Percentiles rank a stretch among this genome's conserved stretches.
Evolutionary conservation across 2,888 invertebrate species (phyloP).

Genomic region (Stenoptilia bipunctidactyla): DNA sequence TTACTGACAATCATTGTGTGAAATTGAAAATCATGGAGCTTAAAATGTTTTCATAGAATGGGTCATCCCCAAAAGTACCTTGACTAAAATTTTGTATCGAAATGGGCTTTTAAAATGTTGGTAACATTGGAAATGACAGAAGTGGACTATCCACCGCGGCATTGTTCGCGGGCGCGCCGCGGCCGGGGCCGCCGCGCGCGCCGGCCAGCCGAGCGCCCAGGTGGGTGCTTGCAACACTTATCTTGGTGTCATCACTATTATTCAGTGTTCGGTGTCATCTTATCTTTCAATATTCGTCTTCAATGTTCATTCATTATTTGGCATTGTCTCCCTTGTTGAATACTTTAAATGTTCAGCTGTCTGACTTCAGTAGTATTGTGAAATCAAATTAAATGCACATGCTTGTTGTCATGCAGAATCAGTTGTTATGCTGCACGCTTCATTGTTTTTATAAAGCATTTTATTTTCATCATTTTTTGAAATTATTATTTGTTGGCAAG

Average conservation of each 20-base stretch:
- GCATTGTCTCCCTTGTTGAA: conserved; percentile 19
- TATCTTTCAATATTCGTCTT: conserved; percentile 20
- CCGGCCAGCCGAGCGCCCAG: conserved; percentile 62
- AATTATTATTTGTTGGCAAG: no score
- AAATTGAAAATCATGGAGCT: not conserved
- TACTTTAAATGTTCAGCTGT: not conserved
- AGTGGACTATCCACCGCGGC: conserved; percentile 86
- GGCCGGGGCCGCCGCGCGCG: conserved; percentile 63
- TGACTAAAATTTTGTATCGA: no score
- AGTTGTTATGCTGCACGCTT: conserved; percentile 2
- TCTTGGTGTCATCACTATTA: conserved; percentile 30
- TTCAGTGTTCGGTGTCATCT: conserved; percentile 37
- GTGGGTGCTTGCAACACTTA: conserved; percentile 55
- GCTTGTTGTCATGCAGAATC: not conserved
- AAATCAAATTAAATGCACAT: not conserved
- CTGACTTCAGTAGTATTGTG: not conserved
- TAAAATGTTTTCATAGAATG: no score
- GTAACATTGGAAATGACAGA: conserved; percentile 71
- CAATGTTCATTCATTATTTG: conserved; percentile 23
- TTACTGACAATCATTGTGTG: conserved; percentile 7
- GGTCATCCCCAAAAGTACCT: no score
- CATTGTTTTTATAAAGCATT: conserved; percentile 8
- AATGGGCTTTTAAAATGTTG: conserved; percentile 22
- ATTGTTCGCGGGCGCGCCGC: conserved; percentile 78
- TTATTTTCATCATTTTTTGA: conserved; percentile 8